phyloP scores from a whole-genome alignment of 2,797 vertebrate genomes.

The Cercopithecus hamlyni region DNA sequence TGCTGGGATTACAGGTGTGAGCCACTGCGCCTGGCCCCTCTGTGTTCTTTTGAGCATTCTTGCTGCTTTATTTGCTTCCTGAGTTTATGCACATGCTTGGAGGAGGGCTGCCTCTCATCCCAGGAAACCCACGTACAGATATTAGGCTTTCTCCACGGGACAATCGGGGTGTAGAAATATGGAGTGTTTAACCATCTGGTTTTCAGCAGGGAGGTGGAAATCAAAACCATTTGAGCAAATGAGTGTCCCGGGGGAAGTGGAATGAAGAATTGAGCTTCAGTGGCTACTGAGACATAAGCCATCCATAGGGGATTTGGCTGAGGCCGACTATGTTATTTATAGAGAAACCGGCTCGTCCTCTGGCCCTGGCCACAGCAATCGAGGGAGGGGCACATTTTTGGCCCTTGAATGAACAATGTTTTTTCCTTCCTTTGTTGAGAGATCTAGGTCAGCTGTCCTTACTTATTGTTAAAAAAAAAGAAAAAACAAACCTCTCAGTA shows the following conservation, averaged over 20 bases:
- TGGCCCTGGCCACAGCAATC: background rate
- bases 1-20: no score
- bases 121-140: background rate
- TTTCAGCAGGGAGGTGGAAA: background rate
- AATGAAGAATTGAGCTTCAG: background rate
- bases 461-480: background rate
- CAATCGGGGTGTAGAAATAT: background rate
- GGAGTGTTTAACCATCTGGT: background rate
- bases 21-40: no score
- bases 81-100: background rate
- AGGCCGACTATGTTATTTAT: background rate
- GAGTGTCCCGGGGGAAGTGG: background rate
- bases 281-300: background rate
- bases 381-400: background rate
- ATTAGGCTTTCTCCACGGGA: background rate
- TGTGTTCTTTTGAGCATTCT: background rate
- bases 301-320: background rate
- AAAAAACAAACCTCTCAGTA: background rate
- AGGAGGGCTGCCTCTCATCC: background rate
- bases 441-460: background rate
- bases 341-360: background rate
- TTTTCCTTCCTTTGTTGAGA: slow-evolving; percentile 18
- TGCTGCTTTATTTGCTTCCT: background rate
- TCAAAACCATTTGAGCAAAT: background rate
- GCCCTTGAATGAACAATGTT: background rate